These are phyloP conservation scores for Xylocopa sonorina DNA, from an alignment of 1,140 invertebrate species.

Conservation along the genomic window DNA sequence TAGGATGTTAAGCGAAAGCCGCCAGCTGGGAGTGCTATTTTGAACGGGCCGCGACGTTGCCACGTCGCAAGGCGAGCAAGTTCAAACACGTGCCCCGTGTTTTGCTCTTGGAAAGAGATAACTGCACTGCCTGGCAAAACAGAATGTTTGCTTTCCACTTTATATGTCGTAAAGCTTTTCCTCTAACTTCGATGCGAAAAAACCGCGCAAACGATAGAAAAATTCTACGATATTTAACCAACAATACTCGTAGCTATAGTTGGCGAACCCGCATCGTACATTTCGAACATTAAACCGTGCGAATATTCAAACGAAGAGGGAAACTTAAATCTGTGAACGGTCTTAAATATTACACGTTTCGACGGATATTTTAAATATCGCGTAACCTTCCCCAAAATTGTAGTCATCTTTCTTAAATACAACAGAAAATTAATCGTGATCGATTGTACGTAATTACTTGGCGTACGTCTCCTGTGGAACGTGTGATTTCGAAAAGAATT, in stretches of 20 bases:
- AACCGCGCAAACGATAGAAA: not conserved
- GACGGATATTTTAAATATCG: not conserved
- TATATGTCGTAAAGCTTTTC: not conserved
- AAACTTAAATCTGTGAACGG: conserved; percentile 23
- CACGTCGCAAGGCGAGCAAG: conserved; percentile 49
- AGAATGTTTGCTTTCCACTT: conserved; percentile 44
- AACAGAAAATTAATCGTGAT: too few species aligned
- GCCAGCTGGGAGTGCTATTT: conserved; percentile 71
- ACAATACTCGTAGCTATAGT: not conserved
- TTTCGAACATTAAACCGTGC: not conserved
- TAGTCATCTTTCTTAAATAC: too few species aligned
- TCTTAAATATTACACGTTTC: not conserved
- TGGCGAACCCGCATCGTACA: too few species aligned
- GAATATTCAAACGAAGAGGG: conserved; percentile 28
- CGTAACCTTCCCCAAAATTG: not conserved
- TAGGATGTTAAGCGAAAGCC: conserved; percentile 68
- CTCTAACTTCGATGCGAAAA: not conserved
- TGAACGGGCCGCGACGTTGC: conserved; percentile 68
- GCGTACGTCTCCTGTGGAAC: too few species aligned
- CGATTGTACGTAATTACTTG: too few species aligned
- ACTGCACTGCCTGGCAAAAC: conserved; percentile 47
- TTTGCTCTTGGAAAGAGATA: conserved; percentile 56
- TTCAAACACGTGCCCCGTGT: conserved; percentile 68
- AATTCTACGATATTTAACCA: not conserved
- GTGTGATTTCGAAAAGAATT: conserved; percentile 8